These are phyloP conservation scores for Formica aserva DNA, from an alignment of 2,888 invertebrate genomes.

Conservation along the genomic window DNA sequence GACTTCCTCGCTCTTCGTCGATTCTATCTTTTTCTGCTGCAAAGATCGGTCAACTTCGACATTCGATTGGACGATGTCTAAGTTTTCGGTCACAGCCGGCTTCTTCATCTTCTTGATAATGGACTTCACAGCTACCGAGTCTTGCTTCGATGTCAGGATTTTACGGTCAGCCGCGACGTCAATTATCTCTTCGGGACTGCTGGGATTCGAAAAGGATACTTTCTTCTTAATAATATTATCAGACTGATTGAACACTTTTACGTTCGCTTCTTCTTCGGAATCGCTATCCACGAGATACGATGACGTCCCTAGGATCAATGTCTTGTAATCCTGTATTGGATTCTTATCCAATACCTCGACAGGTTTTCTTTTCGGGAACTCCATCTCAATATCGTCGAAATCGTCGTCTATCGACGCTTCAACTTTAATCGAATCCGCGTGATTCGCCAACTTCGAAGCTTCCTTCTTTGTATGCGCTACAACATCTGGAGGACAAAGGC, in stretches of 20 bases:
- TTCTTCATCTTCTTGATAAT: slow-evolving; percentile 73
- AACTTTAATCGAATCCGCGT: slow-evolving; percentile 17
- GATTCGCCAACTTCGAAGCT: background rate
- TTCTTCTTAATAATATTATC: slow-evolving; percentile 64
- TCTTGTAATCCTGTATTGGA: slow-evolving; percentile 71
- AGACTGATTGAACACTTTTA: background rate
- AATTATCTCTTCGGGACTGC: slow-evolving; percentile 44
- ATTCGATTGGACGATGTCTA: slow-evolving; percentile 26
- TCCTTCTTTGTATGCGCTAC: slow-evolving; percentile 80
- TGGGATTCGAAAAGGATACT: slow-evolving; percentile 70
- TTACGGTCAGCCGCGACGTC: slow-evolving; percentile 28
- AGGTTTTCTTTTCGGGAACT: slow-evolving; percentile 72
- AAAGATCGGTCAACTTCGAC: slow-evolving; percentile 37
- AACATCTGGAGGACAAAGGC: slow-evolving; percentile 78
- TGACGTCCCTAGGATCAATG: slow-evolving; percentile 71
- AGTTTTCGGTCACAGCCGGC: background rate
- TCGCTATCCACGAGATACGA: slow-evolving; percentile 31
- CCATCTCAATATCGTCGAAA: slow-evolving; percentile 72
- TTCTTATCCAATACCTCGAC: background rate
- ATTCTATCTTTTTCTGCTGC: slow-evolving; percentile 1
- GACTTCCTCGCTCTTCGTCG: background rate
- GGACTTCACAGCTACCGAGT: slow-evolving; percentile 61
- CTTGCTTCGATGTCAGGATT: slow-evolving; percentile 34
- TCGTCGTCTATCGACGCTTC: slow-evolving; percentile 57
- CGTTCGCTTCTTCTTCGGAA: slow-evolving; percentile 25